These are phyloP conservation scores for Zosterops japonicus DNA, from an alignment of 2,113 vertebrate genomes.

Conservation along the genomic window DNA sequence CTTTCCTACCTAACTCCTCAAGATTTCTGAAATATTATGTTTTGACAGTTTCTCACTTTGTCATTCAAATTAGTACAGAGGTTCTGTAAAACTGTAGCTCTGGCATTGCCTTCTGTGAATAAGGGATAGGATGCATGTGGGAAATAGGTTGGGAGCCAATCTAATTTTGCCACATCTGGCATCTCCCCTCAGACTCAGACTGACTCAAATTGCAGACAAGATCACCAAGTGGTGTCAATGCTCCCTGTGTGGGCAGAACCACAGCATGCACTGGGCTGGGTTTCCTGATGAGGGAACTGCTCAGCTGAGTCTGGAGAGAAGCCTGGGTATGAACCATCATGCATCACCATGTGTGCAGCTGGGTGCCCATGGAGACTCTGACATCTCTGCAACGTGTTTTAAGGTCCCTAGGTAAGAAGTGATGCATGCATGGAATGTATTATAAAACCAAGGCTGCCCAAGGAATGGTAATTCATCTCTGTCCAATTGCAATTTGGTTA, in stretches of 20 bases:
- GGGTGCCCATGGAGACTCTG: not conserved
- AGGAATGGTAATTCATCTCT: not conserved
- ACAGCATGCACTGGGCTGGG: not conserved
- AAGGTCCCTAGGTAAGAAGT: not conserved
- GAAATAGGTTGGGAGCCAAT: not conserved
- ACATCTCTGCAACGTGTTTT: not conserved
- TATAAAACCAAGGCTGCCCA: not conserved
- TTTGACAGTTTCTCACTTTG: not conserved
- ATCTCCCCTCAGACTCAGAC: not conserved
- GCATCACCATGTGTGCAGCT: fast-evolving
- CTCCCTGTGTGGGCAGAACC: not conserved
- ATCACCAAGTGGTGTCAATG: not conserved
- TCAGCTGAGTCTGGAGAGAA: not conserved
- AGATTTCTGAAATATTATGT: not conserved
- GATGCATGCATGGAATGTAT: fast-evolving
- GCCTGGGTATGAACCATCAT: not conserved
- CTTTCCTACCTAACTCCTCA: not conserved
- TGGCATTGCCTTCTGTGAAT: not conserved
- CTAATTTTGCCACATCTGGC: not conserved
- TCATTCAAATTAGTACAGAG: not conserved
- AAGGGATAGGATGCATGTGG: not conserved
- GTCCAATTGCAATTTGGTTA: not conserved
- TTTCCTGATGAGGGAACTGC: not conserved
- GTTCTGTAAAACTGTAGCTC: not conserved
- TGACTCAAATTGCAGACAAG: not conserved